These are phyloP conservation scores for Eilema sororculum DNA, from an alignment of 2,888 invertebrate species.

Conservation along the genomic window DNA sequence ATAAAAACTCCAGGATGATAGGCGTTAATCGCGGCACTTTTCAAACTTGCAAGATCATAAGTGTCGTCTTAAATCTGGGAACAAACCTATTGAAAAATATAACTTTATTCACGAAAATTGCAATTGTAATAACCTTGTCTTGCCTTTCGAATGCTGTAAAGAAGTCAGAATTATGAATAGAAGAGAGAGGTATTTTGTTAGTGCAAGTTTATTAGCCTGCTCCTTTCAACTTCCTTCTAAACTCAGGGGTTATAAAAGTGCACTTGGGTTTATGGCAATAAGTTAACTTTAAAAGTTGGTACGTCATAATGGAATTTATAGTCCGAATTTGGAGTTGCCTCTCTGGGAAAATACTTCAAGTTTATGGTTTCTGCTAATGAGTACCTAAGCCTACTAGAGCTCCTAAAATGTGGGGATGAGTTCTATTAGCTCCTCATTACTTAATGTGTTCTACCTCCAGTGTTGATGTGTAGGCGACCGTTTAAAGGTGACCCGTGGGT, in stretches of 20 bases:
- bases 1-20: not conserved
- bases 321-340: not conserved
- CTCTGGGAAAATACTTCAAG: not conserved
- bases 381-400: not conserved
- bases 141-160: not conserved
- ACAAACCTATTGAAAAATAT: not conserved
- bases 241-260: not conserved
- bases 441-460: not conserved
- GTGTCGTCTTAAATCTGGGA: not conserved
- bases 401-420: not conserved
- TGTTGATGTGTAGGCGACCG: not conserved
- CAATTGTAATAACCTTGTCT: not conserved
- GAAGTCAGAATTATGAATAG: not conserved
- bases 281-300: not conserved
- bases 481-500: not conserved
- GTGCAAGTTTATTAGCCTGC: slow-evolving; percentile 1
- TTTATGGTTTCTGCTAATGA: not conserved
- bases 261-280: not conserved
- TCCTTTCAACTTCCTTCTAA: not conserved
- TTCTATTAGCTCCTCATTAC: not conserved
- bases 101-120: not conserved
- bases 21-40: not conserved
- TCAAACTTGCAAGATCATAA: too few species aligned
- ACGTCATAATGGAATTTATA: not conserved
- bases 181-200: not conserved